Base-by-base conservation (phyloP, 2,113 vertebrate species). In the Setophaga petechia region DNA sequence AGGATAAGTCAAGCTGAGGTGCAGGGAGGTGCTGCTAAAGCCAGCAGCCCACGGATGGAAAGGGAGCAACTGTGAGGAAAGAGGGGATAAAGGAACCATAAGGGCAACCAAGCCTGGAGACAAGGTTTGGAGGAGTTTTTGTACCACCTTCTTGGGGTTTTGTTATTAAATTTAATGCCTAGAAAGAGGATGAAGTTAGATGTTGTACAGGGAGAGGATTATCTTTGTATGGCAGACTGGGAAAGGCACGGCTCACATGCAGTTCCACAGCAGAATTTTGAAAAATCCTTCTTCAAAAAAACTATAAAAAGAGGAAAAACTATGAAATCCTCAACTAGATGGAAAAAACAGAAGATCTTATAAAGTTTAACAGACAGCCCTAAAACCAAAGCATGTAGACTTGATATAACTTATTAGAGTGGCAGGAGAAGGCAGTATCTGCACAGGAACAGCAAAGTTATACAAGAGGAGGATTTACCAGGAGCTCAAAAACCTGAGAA, bases 111-210 rank as follows among this genome's bases (percentile, higher is more conserved):
- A 51, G 51, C 44, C 84, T 44, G 18, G 39, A 78, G 77, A 49
- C 44, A 78, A 89, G 65, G 89, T 63, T 52, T 81, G 80, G 49
- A 69, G 44, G 68, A 75, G 62, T 28, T 81, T 87, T 82, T 72
- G 28, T 61, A 81, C 46, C 61, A 74, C 31, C 54, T 92, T 90
- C 79, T 65, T 72, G 57, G 25, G 12, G 9, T 78, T 89, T 84
- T 87, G 41, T 72, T 84, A 59, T 89, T 89, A 77, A 90, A 86
- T 37, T 35, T 76, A 72, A 92, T 57, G 84, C 77, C 69, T 68
- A 82, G 76, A 80, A 95, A 94, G 66, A 90, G 58, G 85, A 85
- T 84, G 80, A 94, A 94, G 72, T 84, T 51, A 23, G 79, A 86
- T 86, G 67, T 57, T 93, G 62, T 63, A 67, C 2, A 4, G 73